Base-by-base conservation (phyloP, 2,113 vertebrate species). In the Scytalopus superciliaris region DNA sequence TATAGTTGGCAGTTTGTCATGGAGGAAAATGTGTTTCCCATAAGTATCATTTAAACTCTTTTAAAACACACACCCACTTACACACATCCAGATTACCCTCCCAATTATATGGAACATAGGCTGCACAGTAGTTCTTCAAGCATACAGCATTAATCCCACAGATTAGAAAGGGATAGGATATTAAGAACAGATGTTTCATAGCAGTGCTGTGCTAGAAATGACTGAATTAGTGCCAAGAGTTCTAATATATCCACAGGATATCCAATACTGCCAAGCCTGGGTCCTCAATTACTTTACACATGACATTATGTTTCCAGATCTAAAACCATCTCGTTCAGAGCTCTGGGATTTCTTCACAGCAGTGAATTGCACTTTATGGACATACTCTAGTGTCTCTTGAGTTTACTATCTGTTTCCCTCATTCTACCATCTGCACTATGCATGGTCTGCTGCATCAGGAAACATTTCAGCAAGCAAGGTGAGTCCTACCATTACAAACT, bases 111-210 rank as follows among this genome's bases (percentile, higher is more conserved):
- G 21, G 57, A 85, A 68, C 56, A 66, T 16, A 63, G 30, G 30
- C 42, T 50, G 42, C 42, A 40, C 13, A 55, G 78, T 42, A 77
- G 59, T 44, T 77, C 72, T 87, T 89, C 59, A 81, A 66, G 47
- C 7, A 13, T 17, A 66, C 63, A 90, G 90, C 39, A 85, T 77
- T 96, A 95, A 95, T 96, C 93, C 85, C 85, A 74, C 37, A 67
- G 94, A 96, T 96, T 94, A 96, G 90, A 95, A 94, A 89, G 33
- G 27, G 50, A 39, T 57, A 70, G 90, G 15, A 97, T 95, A 96
- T 93, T 88, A 90, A 64, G 67, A 96, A 85, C 94, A 94, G 93
- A 91, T 95, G 96, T 93, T 95, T 91, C 66, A 64, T 93, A 93
- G 92, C 82, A 80, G 72, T 59, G 37, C 57, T 86, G 44, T 45